Conservation (phyloP, 2,113 vertebrate genomes). For the Fukomys damarensis region DNA sequence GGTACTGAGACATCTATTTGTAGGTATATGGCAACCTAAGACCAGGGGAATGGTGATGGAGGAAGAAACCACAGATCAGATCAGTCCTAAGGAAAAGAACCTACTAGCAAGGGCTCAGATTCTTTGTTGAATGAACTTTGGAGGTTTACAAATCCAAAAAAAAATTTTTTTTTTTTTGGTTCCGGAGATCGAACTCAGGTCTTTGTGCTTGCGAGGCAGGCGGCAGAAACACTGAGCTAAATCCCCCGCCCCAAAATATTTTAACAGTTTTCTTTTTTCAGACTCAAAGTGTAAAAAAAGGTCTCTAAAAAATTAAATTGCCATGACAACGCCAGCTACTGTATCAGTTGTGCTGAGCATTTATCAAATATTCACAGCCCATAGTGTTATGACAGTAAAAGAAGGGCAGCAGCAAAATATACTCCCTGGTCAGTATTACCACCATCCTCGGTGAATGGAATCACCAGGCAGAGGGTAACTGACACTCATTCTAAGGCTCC, state of each 20-base stretch:
- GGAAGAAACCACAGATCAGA: neutral
- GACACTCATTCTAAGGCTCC: neutral
- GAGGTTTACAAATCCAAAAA: neutral
- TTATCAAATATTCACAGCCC: neutral
- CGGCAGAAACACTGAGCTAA: too few relatives aligned
- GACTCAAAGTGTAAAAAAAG: constrained; percentile 2
- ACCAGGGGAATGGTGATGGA: neutral
- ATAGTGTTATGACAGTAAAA: constrained; percentile 11
- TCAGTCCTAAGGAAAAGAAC: neutral
- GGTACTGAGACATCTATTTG: constrained; percentile 1
- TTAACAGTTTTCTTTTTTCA: constrained; percentile 19
- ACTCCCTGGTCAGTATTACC: neutral
- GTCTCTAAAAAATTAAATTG: neutral
- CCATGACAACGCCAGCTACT: neutral
- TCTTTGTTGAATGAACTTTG: neutral
- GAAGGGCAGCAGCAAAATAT: neutral
- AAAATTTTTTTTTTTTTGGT: too few relatives aligned
- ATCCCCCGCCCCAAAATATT: too few relatives aligned
- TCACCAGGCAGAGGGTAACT: neutral
- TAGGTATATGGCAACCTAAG: neutral
- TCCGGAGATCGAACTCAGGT: too few relatives aligned
- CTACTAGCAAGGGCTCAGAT: neutral
- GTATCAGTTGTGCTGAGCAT: neutral
- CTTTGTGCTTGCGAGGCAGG: too few relatives aligned
- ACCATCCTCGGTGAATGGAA: neutral